Percentiles rank a stretch among this genome's conserved stretches.
phyloP scores from a whole-genome alignment of 2,797 vertebrate species.

The Threskiornis aethiopicus region DNA sequence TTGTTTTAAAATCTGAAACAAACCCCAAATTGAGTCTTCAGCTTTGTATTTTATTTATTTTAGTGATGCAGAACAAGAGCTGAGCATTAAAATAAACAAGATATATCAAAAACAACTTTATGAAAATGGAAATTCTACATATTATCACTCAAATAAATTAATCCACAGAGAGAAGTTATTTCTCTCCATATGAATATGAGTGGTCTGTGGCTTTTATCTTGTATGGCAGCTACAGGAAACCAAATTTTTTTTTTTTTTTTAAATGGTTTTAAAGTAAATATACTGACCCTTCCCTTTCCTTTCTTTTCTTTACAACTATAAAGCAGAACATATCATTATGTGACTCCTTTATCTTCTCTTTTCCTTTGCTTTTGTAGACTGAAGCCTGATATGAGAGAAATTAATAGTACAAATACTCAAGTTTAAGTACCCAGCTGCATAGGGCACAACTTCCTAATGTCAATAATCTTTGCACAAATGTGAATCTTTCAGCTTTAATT shows the following conservation, averaged over 20 bases:
- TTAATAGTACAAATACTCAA: background rate
- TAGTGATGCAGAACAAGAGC: background rate
- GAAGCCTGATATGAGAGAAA: background rate
- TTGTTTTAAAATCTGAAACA: constrained; percentile 31
- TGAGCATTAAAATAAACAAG: background rate
- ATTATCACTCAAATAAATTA: background rate
- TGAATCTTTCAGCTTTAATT: background rate
- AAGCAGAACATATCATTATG: background rate
- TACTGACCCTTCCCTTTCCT: background rate
- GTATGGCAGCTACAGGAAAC: background rate
- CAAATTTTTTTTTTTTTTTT: background rate
- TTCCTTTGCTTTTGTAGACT: background rate
- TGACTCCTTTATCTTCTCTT: background rate
- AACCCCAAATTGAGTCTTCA: background rate
- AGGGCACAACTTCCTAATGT: background rate
- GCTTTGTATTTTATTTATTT: background rate
- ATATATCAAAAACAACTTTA: background rate
- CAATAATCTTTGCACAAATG: background rate
- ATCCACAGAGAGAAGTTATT: background rate
- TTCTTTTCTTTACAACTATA: background rate
- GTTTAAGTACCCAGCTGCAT: background rate
- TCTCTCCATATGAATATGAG: background rate
- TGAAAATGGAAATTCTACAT: background rate
- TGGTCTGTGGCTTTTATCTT: background rate
- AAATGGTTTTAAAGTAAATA: background rate